Evolutionary conservation across 2,113 vertebrate species (phyloP).

Genomic region (Bucco capensis): DNA sequence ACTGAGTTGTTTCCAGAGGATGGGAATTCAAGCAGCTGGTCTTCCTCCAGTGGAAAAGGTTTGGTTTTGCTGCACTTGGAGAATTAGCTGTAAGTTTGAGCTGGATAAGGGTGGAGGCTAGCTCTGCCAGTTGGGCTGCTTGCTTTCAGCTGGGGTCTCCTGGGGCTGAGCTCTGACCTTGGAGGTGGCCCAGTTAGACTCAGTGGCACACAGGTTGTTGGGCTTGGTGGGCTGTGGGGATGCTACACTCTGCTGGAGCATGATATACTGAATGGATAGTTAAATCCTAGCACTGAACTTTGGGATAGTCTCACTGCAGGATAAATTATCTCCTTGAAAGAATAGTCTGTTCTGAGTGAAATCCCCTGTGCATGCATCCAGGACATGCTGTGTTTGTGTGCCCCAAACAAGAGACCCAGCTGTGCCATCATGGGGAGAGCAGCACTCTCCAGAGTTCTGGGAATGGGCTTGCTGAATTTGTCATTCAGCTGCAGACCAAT

Average conservation of each 20-base stretch:
- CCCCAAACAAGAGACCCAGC: background rate
- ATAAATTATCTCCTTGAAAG: background rate
- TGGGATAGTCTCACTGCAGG: background rate
- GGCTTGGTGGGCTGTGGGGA: background rate
- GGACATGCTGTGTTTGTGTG: fast-evolving
- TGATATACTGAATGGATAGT: background rate
- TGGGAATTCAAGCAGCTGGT: background rate
- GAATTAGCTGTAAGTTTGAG: background rate
- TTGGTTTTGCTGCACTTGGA: background rate
- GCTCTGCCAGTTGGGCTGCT: background rate
- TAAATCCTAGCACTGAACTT: background rate
- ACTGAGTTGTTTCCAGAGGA: background rate
- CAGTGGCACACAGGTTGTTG: background rate
- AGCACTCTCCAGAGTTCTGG: background rate
- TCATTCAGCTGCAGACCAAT: background rate
- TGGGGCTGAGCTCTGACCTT: background rate
- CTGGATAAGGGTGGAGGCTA: background rate
- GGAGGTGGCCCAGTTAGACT: background rate
- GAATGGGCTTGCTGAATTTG: background rate
- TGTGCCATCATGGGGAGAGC: background rate
- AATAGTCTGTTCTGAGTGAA: background rate
- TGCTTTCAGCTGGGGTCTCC: background rate
- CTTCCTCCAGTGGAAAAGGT: background rate
- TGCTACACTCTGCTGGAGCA: background rate
- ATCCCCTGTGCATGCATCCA: background rate